A percentile compares a stretch with the other conserved stretches of the same genome.
Evolutionary conservation across 35 echinoderm and acorn worm species (phyloP).

Genomic region (Amphiura filiformis): DNA sequence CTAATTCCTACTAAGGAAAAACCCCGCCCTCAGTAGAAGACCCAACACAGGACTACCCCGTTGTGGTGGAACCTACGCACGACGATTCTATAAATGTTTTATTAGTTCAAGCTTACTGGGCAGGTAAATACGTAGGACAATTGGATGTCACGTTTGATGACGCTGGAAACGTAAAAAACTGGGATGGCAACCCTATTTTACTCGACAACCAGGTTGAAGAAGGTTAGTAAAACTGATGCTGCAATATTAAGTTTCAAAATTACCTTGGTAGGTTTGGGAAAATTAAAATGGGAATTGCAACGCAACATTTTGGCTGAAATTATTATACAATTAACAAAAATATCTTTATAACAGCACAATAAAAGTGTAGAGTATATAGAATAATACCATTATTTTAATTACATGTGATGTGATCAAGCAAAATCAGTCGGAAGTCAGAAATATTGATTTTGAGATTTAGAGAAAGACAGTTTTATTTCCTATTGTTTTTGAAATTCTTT

Average conservation of each 20-base stretch:
- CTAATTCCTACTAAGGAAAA: too few relatives aligned
- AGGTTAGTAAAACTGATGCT: slow-evolving; percentile 21
- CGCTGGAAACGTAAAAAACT: slow-evolving; percentile 43
- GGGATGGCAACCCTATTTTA: slow-evolving; percentile 75
- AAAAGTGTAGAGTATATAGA: too few relatives aligned
- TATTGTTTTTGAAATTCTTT: too few relatives aligned
- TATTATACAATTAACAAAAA: background rate
- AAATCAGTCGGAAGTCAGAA: too few relatives aligned
- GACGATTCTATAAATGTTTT: slow-evolving; percentile 16
- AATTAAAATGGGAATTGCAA: background rate
- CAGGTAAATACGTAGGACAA: slow-evolving; percentile 80
- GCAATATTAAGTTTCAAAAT: background rate
- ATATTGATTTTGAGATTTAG: too few relatives aligned
- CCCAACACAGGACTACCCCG: slow-evolving; percentile 62
- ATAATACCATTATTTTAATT: too few relatives aligned
- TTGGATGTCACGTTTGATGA: slow-evolving; percentile 84
- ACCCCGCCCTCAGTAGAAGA: too few relatives aligned
- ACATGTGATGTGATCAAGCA: too few relatives aligned
- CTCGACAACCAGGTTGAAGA: slow-evolving; percentile 50
- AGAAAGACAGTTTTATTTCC: too few relatives aligned
- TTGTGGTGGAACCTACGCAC: slow-evolving; percentile 40
- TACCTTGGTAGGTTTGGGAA: background rate
- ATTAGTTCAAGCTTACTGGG: slow-evolving; percentile 77
- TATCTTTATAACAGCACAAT: too few relatives aligned
- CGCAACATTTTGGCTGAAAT: background rate